A percentile compares a stretch with the other conserved stretches of the same genome.
Evolutionary conservation across 1,140 invertebrate genomes (phyloP).

Genomic region (Bombus picipes): DNA sequence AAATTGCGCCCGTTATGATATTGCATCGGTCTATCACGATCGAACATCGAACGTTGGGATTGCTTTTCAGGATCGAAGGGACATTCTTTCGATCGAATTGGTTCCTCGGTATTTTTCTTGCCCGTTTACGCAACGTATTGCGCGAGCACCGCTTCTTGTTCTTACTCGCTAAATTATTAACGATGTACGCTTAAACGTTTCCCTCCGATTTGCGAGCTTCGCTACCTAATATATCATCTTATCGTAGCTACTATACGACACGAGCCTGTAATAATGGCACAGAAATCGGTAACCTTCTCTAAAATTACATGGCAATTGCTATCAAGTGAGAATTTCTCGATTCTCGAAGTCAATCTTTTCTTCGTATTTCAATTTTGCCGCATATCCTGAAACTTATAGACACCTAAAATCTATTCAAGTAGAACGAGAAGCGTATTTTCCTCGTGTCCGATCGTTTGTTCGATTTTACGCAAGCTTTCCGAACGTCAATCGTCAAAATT

Average conservation of each 20-base stretch:
- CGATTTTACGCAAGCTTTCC: background rate
- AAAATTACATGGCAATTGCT: constrained; percentile 49
- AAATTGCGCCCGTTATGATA: constrained; percentile 5
- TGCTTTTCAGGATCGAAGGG: no score
- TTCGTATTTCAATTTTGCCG: background rate
- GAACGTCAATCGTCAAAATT: background rate
- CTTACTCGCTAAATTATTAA: constrained; percentile 37
- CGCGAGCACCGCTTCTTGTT: constrained; percentile 1
- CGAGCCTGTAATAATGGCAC: constrained; percentile 70
- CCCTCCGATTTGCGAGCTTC: constrained; percentile 50
- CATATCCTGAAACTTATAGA: background rate
- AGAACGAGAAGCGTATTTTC: background rate
- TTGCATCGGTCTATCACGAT: constrained; percentile 3
- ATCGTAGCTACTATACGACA: constrained; percentile 63
- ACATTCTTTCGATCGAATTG: background rate
- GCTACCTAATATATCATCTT: constrained; percentile 9
- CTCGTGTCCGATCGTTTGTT: background rate
- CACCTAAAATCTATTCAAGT: constrained; percentile 1
- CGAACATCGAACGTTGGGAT: background rate
- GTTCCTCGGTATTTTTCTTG: background rate
- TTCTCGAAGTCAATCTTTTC: background rate
- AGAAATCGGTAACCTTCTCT: constrained; percentile 70
- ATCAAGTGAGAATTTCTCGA: constrained; percentile 24
- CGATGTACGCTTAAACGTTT: constrained; percentile 46
- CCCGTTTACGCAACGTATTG: background rate